These are phyloP conservation scores for Crematogaster levior DNA, from an alignment of 2,888 invertebrate species.

Conservation along the genomic window DNA sequence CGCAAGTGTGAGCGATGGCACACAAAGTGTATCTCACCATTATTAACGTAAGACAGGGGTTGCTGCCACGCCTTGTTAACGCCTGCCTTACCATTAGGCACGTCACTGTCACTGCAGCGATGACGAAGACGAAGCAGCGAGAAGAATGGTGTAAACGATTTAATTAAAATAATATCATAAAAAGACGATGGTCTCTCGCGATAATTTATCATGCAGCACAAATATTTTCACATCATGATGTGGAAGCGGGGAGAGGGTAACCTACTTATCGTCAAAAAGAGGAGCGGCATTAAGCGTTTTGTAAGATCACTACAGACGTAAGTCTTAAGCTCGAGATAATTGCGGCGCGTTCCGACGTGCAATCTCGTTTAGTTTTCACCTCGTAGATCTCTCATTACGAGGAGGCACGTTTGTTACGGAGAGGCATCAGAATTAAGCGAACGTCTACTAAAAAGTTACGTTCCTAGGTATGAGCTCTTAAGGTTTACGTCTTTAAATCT, in stretches of 20 bases:
- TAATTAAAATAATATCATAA: conserved; percentile 30
- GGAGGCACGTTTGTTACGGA: too few species aligned
- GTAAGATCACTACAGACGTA: not conserved
- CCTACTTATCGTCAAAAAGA: not conserved
- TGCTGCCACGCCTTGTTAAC: conserved; percentile 26
- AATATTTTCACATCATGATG: not conserved
- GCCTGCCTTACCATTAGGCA: not conserved
- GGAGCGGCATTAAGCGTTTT: not conserved
- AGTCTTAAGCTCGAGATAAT: conserved; percentile 27
- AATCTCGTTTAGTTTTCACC: not conserved
- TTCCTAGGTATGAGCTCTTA: not conserved
- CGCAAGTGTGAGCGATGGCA: not conserved
- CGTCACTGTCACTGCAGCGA: not conserved
- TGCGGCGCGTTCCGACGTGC: not conserved
- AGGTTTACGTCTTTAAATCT: not conserved
- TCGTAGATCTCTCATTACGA: conserved; percentile 4
- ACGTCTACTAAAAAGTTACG: not conserved
- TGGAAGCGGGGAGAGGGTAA: not conserved
- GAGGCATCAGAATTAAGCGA: not conserved
- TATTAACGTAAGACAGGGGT: conserved; percentile 26
- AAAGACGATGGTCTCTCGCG: not conserved
- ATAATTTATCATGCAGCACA: not conserved
- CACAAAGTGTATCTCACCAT: not conserved
- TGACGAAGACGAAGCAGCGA: not conserved
- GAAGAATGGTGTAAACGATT: not conserved